Conservation (phyloP, 2,797 vertebrate species). For the Tauraco hartlaubi region DNA sequence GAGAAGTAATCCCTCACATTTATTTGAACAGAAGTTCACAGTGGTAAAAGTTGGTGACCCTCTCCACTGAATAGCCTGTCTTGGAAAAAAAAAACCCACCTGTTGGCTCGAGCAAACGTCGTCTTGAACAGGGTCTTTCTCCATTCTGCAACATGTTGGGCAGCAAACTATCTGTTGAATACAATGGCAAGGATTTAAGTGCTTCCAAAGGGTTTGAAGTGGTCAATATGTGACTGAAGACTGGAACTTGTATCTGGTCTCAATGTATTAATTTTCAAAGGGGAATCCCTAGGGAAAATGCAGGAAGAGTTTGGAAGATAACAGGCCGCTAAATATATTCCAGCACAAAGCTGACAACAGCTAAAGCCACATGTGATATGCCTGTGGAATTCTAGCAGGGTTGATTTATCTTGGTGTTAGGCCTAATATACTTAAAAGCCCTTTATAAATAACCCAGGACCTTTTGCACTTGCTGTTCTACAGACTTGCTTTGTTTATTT, state of each 20-base stretch:
- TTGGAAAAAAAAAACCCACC: background rate
- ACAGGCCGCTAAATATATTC: slow-evolving; percentile 20
- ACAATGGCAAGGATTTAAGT: background rate
- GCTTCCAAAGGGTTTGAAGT: background rate
- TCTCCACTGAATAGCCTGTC: background rate
- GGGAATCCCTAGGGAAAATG: background rate
- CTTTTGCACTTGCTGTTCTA: slow-evolving; percentile 68
- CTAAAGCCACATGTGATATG: slow-evolving; percentile 34
- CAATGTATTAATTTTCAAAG: background rate
- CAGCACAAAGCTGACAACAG: slow-evolving; percentile 58
- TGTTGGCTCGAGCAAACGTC: background rate
- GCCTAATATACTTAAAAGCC: slow-evolving; percentile 64
- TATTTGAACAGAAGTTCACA: background rate
- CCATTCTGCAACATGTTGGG: background rate
- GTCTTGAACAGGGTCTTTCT: background rate
- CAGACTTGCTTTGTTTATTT: slow-evolving; percentile 68
- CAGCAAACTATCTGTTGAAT: background rate
- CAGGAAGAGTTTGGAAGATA: background rate
- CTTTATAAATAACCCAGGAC: slow-evolving; percentile 75
- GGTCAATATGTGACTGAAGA: background rate
- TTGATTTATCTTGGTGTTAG: slow-evolving; percentile 74
- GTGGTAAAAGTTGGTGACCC: background rate
- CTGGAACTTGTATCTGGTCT: background rate
- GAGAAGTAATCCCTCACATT: background rate
- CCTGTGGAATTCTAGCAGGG: slow-evolving; percentile 49